Conservation (phyloP, 2,888 invertebrate species). For the Iselma pallidipennis region DNA sequence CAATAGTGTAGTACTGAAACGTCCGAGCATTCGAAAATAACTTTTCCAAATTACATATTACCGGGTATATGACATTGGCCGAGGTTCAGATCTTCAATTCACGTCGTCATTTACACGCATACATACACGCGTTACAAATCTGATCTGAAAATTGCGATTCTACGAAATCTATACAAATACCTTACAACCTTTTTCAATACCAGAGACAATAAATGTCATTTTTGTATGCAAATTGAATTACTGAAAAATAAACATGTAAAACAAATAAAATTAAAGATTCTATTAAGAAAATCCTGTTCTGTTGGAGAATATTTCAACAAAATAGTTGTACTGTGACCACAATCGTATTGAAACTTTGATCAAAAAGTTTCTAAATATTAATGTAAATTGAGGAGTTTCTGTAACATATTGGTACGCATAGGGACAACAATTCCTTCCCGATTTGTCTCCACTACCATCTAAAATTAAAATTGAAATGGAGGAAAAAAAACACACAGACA, state of each 20-base stretch:
- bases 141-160: too few relatives aligned
- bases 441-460: background rate
- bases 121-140: too few relatives aligned
- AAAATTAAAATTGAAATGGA: background rate
- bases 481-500: background rate
- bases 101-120: background rate
- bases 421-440: background rate
- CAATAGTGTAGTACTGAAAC: slow-evolving; percentile 1
- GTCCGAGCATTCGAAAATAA: slow-evolving; percentile 4
- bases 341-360: background rate
- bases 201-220: too few relatives aligned
- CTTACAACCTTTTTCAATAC: too few relatives aligned
- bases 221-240: too few relatives aligned
- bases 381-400: background rate
- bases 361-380: background rate
- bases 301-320: background rate
- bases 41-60: slow-evolving; percentile 5
- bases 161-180: too few relatives aligned
- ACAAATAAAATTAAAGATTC: background rate
- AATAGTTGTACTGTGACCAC: too few relatives aligned
- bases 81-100: slow-evolving; percentile 2
- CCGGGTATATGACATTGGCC: slow-evolving; percentile 13
- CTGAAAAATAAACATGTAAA: too few relatives aligned
- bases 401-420: background rate
- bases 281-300: background rate